Base-by-base conservation (phyloP, 2,888 invertebrate species). In the Rhagonycha fulva region DNA sequence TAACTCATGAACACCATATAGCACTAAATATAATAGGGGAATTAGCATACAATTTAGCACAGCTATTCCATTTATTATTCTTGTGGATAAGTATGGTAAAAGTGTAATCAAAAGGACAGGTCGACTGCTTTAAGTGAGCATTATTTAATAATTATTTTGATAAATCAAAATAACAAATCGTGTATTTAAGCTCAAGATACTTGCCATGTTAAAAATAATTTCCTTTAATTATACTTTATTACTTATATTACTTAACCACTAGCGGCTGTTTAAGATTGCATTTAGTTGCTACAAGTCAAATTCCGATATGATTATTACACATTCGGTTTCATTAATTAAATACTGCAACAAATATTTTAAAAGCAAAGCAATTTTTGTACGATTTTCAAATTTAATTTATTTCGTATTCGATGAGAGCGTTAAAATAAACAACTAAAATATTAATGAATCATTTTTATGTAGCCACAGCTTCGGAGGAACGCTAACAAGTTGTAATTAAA, bases 141-240 rank as follows among this genome's bases (percentile, higher is more conserved):
- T 87, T 87, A 87, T 88, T 88, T 87, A 87, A 87, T 87, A 87
- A 87, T 88, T 87, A 87, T 87, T 88, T 87, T 86, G 87, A 88
- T 88, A 87, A 88, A 88, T 88, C 87, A 87, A 88, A 88, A 87
- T 87, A 87, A 87, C 87, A 86, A 87, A 87, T 88, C 87, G 85
- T 87, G 86, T 85, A 85, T 86, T 86, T 86, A 86, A 84, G 84
- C 85, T 84, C 83, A 84, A 83, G 84, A 85, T 86, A 74, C 78
- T 79, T 82, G 83, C 80, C 82, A 83, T 83, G 86, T 86, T 86
- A 86, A 87, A 87, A 87, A 87, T 87, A 87, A 87, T 86, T 85
- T 83, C 83, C 86, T 87, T 86, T 88, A 87, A 88, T 88, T 87
- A 86, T 85, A 84, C 86, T 88, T 87, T 87, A 87, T 87, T 87